Base-by-base conservation (phyloP, 2,113 vertebrate species). In the Triplophysa dalaica region DNA sequence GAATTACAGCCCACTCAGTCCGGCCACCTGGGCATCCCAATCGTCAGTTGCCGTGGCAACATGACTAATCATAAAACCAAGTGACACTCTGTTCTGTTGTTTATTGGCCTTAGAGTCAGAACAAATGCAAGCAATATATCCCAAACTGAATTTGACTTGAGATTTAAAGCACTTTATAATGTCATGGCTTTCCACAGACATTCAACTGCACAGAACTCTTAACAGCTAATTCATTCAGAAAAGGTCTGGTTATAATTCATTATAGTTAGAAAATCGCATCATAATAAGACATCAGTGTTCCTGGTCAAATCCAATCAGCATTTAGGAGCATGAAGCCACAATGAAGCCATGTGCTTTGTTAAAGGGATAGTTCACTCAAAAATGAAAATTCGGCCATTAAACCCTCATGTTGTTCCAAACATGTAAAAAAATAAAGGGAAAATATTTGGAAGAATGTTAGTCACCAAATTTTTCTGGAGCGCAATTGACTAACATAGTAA, bases 1-100 rank as follows among this genome's bases (percentile, higher is more conserved):
- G 58, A 63, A 63, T 75, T 75, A 63, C 60, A 65, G 62, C 75
- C 75, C 75, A 77, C 75, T 77, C 61, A 65, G 62, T 65, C 11
- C 29, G 62, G 48, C 45, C 75, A 77, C 62, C 75, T 65, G 62
- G 62, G 75, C 75, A 52, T 38, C 61, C 75, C 75, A 77, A 65
- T 54, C 26, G 6, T 22, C 75, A 77, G 75, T 77, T 77, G 45
- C 75, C 48, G 26, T 77, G 75, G 66, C 75, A 77, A 77, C 48
- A 0, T 77, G 75, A 65, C 62, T 65, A 66, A 77, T 77, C 75
- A 65, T 17, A 16, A 45, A 38, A 75, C 22, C 62, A 29, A 65
- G 61, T 65, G 61, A 77, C 45, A 77, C 62, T 62, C 56, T 21
- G 17, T 65, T 76, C 24, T 64, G 38, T 75, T 75, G 19, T 73